These are phyloP conservation scores for Phaedon cochleariae DNA, from an alignment of 2,888 invertebrate species.

Conservation along the genomic window DNA sequence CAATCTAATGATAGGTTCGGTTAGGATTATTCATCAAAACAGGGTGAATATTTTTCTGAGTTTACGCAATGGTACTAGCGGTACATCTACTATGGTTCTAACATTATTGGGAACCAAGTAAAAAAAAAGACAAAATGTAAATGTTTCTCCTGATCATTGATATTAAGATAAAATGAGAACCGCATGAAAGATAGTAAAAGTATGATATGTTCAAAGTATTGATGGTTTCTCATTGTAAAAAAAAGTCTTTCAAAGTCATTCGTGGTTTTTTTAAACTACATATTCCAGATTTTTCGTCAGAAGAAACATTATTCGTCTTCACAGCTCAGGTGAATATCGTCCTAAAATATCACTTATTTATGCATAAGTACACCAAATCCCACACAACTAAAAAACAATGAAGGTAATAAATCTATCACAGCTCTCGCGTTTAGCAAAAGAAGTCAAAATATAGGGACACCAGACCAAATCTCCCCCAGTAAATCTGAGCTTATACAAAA, in stretches of 20 bases:
- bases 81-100: too few species aligned
- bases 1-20: too few species aligned
- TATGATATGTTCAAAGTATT: not conserved
- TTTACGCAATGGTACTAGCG: too few species aligned
- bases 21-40: too few species aligned
- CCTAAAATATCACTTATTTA: conserved; percentile 38
- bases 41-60: too few species aligned
- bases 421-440: conserved; percentile 60
- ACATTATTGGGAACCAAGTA: not conserved
- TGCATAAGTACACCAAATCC: conserved; percentile 42
- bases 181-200: not conserved
- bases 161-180: not conserved
- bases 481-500: conserved; percentile 17
- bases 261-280: too few species aligned
- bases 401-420: conserved; percentile 60
- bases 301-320: conserved; percentile 24
- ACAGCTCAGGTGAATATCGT: conserved; percentile 39
- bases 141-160: not conserved
- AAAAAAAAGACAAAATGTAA: not conserved
- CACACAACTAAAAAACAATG: conserved; percentile 47
- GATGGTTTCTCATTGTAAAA: too few species aligned
- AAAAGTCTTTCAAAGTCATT: too few species aligned
- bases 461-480: conserved; percentile 36
- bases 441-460: conserved; percentile 36
- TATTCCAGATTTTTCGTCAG: too few species aligned